phyloP scores from a whole-genome alignment of 2,888 invertebrate genomes.

The Cephus rjabovi region DNA sequence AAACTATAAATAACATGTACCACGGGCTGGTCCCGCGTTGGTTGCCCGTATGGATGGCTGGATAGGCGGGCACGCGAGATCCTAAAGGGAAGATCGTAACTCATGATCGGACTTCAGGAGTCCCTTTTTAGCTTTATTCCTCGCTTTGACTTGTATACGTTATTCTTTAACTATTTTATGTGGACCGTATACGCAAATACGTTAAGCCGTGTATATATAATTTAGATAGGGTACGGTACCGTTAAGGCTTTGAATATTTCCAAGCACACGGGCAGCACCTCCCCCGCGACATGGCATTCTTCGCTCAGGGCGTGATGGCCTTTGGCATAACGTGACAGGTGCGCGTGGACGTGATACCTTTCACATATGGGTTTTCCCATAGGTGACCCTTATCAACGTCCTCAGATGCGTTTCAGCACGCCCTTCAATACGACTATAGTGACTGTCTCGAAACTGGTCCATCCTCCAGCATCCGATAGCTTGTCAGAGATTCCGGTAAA shows the following conservation, averaged over 20 bases:
- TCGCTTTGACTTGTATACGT: background rate
- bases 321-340: background rate
- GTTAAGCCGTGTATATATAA: background rate
- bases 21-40: background rate
- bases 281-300: background rate
- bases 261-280: background rate
- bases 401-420: background rate
- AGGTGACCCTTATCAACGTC: background rate
- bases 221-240: background rate
- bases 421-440: background rate
- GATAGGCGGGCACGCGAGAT: conserved; percentile 15
- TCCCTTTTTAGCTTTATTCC: background rate
- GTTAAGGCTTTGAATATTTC: background rate
- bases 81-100: conserved; percentile 30
- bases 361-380: background rate
- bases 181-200: background rate
- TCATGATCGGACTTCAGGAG: conserved; percentile 11
- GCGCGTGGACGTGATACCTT: background rate
- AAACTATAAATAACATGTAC: conserved; percentile 7
- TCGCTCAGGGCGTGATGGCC: background rate
- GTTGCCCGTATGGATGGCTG: background rate
- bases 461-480: background rate
- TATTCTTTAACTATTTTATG: background rate
- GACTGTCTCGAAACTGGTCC: background rate
- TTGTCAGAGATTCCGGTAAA: background rate